These are phyloP conservation scores for Drosophila pseudoobscura DNA, from an alignment of 1,140 invertebrate species.

Conservation along the genomic window DNA sequence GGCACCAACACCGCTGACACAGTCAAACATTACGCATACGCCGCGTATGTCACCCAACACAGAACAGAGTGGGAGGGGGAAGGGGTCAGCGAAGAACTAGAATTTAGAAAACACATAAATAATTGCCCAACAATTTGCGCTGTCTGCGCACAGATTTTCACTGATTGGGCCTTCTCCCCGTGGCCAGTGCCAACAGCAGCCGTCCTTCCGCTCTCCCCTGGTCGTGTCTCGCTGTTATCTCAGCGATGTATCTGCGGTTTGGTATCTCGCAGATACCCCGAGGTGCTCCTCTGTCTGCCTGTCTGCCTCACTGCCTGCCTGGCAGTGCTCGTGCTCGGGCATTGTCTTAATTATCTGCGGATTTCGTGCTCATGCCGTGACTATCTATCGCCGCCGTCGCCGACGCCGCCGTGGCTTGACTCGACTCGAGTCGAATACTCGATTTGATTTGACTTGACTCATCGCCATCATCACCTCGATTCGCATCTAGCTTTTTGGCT, in stretches of 20 bases:
- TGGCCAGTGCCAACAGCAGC: slow-evolving; percentile 1
- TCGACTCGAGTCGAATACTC: no score
- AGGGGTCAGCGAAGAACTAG: slow-evolving; percentile 1
- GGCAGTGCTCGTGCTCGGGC: not conserved
- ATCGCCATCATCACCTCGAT: slow-evolving; percentile 57
- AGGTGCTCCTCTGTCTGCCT: slow-evolving; percentile 9
- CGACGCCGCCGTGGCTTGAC: slow-evolving; percentile 1
- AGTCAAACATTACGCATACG: slow-evolving; percentile 43
- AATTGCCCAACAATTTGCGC: slow-evolving; percentile 79
- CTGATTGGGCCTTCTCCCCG: slow-evolving; percentile 36
- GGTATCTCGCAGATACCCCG: slow-evolving; percentile 10
- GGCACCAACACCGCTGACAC: slow-evolving; percentile 13
- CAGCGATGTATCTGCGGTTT: slow-evolving; percentile 21
- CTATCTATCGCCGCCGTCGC: slow-evolving; percentile 57
- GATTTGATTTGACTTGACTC: slow-evolving; percentile 38
- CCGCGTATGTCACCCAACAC: not conserved
- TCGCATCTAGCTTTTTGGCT: slow-evolving; percentile 30
- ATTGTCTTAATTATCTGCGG: slow-evolving; percentile 77
- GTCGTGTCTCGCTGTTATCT: slow-evolving; percentile 28
- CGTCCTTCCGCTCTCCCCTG: not conserved
- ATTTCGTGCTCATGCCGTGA: slow-evolving; percentile 60
- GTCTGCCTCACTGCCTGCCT: slow-evolving; percentile 15
- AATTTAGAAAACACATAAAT: slow-evolving; percentile 60
- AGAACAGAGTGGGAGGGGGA: no score
- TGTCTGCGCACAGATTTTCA: slow-evolving; percentile 78